Conservation (phyloP, 2,113 vertebrate genomes). For the Tyto alba region DNA sequence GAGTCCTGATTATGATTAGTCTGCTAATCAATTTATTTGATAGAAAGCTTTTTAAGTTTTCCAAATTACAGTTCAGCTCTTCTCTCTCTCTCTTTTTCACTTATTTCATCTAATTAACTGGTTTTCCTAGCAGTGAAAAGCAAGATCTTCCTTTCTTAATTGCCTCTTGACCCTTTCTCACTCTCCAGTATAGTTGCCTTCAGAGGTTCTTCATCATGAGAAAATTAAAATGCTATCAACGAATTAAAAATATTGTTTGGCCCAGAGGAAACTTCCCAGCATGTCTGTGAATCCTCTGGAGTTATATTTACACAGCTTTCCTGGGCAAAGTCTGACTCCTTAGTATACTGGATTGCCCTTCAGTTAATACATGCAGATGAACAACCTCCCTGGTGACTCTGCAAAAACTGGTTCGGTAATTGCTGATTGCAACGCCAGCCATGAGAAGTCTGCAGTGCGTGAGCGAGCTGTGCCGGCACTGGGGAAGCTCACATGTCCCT, state of each 20-base stretch:
- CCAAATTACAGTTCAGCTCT: constrained; percentile 35
- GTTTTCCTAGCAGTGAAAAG: constrained; percentile 50
- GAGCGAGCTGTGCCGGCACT: neutral
- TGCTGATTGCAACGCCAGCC: neutral
- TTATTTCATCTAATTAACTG: constrained; percentile 62
- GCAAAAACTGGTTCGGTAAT: neutral
- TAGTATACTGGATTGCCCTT: neutral
- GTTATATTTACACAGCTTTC: neutral
- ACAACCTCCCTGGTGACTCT: neutral
- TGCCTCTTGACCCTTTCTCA: constrained; percentile 55
- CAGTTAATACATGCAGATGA: neutral
- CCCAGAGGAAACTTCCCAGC: constrained; percentile 23
- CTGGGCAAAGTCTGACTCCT: neutral
- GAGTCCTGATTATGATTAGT: constrained; percentile 59
- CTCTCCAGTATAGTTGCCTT: constrained; percentile 40
- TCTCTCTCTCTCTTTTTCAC: constrained; percentile 34
- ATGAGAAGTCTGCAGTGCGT: rapidly evolving
- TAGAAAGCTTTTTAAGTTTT: constrained; percentile 56
- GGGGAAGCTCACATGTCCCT: neutral
- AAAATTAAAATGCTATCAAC: constrained; percentile 55
- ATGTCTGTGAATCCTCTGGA: neutral
- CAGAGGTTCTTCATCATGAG: constrained; percentile 45
- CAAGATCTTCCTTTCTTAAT: constrained; percentile 56
- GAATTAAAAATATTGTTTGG: constrained; percentile 46
- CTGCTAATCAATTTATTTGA: constrained; percentile 69